Evolutionary conservation across 1,140 invertebrate species (phyloP).

Genomic region (Drosophila littoralis): DNA sequence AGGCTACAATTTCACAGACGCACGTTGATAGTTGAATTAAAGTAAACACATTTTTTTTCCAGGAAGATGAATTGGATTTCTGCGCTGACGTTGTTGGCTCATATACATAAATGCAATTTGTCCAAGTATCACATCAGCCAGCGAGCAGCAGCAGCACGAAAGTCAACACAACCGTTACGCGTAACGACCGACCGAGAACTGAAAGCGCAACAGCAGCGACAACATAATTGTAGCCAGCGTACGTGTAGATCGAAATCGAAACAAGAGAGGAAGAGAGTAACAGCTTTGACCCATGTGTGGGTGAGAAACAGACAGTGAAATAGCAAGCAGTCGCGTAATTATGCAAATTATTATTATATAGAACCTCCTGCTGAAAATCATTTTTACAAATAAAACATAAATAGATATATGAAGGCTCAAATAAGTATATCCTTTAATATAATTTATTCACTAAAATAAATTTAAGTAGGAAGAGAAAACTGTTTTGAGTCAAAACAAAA

Average conservation of each 20-base stretch:
- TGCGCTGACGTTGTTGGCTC: conserved; percentile 24
- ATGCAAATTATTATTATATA: conserved; percentile 6
- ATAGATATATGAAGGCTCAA: too few species aligned
- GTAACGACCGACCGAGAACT: conserved; percentile 61
- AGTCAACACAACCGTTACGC: conserved; percentile 50
- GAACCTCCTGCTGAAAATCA: background rate
- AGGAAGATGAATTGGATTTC: conserved; percentile 28
- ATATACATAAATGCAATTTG: conserved; percentile 52
- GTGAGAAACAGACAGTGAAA: conserved; percentile 25
- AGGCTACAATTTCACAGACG: conserved; percentile 36
- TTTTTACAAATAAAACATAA: background rate
- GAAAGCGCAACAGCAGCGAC: conserved; percentile 35
- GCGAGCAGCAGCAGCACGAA: conserved; percentile 6
- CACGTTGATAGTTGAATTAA: conserved; percentile 39
- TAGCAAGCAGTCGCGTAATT: background rate
- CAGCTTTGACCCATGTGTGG: conserved; percentile 4
- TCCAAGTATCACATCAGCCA: conserved; percentile 31
- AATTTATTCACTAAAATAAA: too few species aligned
- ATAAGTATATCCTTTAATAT: too few species aligned
- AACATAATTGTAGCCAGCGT: conserved; percentile 43
- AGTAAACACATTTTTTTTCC: conserved; percentile 30
- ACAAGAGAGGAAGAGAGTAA: conserved; percentile 28
- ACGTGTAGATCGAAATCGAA: conserved; percentile 36
- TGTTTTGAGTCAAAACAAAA: too few species aligned
- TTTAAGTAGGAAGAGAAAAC: too few species aligned